Evolutionary conservation across 2,113 vertebrate genomes (phyloP).

Genomic region (Saguinus midas): DNA sequence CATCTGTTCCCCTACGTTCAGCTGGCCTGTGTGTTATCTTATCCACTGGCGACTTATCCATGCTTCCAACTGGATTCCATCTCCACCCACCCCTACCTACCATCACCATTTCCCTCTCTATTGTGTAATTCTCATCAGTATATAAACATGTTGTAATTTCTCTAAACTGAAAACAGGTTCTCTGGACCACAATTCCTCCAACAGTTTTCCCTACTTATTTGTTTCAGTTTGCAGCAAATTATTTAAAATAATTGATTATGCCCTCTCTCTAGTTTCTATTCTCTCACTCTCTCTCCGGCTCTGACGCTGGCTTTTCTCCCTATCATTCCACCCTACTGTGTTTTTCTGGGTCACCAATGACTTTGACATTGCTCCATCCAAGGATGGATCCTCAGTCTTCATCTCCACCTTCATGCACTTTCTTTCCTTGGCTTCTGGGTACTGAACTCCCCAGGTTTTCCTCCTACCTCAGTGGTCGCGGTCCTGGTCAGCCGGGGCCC

Average conservation of each 20-base stretch:
- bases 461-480: background rate
- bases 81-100: background rate
- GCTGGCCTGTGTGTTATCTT: background rate
- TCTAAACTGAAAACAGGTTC: background rate
- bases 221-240: background rate
- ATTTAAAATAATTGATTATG: background rate
- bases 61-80: background rate
- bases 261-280: background rate
- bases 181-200: background rate
- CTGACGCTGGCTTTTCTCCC: background rate
- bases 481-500: background rate
- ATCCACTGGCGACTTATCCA: background rate
- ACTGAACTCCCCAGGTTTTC: background rate
- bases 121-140: background rate
- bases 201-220: background rate
- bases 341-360: background rate
- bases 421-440: background rate
- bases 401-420: background rate
- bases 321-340: background rate
- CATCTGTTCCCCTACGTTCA: background rate
- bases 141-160: background rate
- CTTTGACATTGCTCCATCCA: background rate
- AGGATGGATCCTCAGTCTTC: background rate
- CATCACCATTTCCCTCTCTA: background rate
- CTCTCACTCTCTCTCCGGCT: background rate